Conservation (phyloP, 2,797 vertebrate species). For the Sebastes hopkinsi region DNA sequence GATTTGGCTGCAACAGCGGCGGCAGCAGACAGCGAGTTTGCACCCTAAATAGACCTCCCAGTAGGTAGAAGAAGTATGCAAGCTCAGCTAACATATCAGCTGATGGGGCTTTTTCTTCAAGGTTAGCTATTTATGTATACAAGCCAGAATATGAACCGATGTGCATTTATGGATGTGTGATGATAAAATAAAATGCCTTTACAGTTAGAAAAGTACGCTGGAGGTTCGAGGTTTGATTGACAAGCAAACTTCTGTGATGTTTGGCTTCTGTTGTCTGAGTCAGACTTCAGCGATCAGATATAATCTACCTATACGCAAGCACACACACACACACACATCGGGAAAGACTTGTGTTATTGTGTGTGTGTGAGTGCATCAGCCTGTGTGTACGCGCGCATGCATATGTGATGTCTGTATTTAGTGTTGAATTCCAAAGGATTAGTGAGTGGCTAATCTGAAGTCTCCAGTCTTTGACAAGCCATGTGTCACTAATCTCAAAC, state of each 20-base stretch:
- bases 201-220: background rate
- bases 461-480: conserved; percentile 78
- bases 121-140: conserved; percentile 19
- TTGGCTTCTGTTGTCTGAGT: conserved; percentile 23
- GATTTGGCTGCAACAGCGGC: conserved; percentile 33
- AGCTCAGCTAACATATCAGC: conserved; percentile 46
- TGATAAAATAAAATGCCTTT: background rate
- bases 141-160: background rate
- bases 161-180: background rate
- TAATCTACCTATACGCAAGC: conserved; percentile 11
- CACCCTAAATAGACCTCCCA: conserved; percentile 57
- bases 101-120: conserved; percentile 39
- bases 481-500: conserved; percentile 81
- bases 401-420: conserved; percentile 76
- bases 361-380: background rate
- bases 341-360: conserved; percentile 6
- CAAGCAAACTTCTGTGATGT: background rate
- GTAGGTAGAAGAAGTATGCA: conserved; percentile 36
- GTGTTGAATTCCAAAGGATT: conserved; percentile 74
- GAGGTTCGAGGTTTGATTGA: conserved; percentile 7
- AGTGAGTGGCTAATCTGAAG: conserved; percentile 75
- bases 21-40: conserved; percentile 43
- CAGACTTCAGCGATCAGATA: conserved; percentile 11
- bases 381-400: conserved; percentile 28
- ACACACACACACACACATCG: background rate